Evolutionary conservation across 2,797 vertebrate species (phyloP), one percentile per base, ranked within the genome.

Genomic region (Siniperca obscura): DNA sequence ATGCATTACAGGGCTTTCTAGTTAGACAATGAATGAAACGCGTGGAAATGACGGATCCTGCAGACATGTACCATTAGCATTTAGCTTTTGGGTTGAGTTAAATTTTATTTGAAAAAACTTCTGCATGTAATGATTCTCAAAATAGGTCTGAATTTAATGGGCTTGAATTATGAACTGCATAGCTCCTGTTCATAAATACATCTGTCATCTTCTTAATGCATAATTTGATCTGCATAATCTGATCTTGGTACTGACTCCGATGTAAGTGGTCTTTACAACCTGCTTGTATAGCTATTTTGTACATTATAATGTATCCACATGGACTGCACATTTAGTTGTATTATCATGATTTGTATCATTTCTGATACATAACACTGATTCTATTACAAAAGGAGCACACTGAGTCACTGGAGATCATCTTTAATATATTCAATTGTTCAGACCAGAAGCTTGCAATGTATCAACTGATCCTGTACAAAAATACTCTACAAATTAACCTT

Each of bases 381-480:
- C 36, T 34, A 14, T 68, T 42, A 62, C 25, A 64, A 76, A 78
- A 66, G 14, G 6, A 68, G 13, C 5, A 81, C 50, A 78, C 12
- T 0, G 16, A 52, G 65, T 60, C 52, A 72, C 59, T 52, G 3
- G 9, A 78, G n/a, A 82, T 80, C 67, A 72, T 40, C 74, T 95
- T 95, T 94, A 95, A 93, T 94, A 78, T 87, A 80, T 87, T 85
- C 87, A 76, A 75, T 65, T 65, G 27, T 80, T 85, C 74, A 90
- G 82, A 80, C 40, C 76, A 91, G 22, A 90, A 80, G 78, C 21
- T 68, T 82, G 81, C 67, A 90, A 86, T 84, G 55, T 77, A 69
- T 73, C 48, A 73, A 80, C 74, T 89, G 70, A 86, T 80, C 57
- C 87, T 93, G 88, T 94, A 94, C 93, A 94, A 93, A 93, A 93